Conservation (phyloP, 1,140 invertebrate genomes). For the Doryteuthis pealeii region DNA sequence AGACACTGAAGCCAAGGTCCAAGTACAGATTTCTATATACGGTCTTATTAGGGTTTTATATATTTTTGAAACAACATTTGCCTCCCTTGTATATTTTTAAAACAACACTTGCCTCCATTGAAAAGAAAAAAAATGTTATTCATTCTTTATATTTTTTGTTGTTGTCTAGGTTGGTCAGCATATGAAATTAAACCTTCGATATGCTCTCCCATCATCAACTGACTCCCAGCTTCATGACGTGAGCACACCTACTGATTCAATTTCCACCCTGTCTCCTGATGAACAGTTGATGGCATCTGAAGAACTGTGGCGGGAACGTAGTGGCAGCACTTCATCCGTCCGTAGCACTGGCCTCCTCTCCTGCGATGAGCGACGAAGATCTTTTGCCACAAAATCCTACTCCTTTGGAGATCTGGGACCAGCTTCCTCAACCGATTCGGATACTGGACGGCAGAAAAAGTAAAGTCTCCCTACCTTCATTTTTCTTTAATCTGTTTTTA, state of each 20-base stretch:
- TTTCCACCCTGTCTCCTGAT: slow-evolving; percentile 31
- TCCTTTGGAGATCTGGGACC: slow-evolving; percentile 40
- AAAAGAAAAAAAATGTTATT: too few species aligned
- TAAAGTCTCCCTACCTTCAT: background rate
- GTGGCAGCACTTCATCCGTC: slow-evolving; percentile 35
- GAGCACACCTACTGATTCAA: slow-evolving; percentile 20
- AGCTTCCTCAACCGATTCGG: slow-evolving; percentile 32
- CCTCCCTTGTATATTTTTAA: too few species aligned
- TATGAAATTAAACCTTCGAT: slow-evolving; percentile 38
- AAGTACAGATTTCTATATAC: too few species aligned
- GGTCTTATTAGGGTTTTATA: too few species aligned
- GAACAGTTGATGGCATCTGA: slow-evolving; percentile 35
- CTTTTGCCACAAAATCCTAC: slow-evolving; percentile 40
- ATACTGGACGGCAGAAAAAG: slow-evolving; percentile 26
- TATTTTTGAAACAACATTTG: too few species aligned
- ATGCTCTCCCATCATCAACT: slow-evolving; percentile 22
- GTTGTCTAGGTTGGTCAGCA: slow-evolving; percentile 31
- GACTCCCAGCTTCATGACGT: slow-evolving; percentile 27
- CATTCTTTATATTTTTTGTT: background rate
- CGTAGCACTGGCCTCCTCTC: slow-evolving; percentile 20
- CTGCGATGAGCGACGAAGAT: slow-evolving; percentile 25
- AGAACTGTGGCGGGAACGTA: slow-evolving; percentile 36
- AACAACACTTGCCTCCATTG: too few species aligned
- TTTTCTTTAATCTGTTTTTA: background rate
- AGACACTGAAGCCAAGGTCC: too few species aligned